Evolutionary conservation across 2,888 invertebrate genomes (phyloP), one percentile per base, ranked within the genome.

Genomic region (Caenorhabditis auriculariae): DNA sequence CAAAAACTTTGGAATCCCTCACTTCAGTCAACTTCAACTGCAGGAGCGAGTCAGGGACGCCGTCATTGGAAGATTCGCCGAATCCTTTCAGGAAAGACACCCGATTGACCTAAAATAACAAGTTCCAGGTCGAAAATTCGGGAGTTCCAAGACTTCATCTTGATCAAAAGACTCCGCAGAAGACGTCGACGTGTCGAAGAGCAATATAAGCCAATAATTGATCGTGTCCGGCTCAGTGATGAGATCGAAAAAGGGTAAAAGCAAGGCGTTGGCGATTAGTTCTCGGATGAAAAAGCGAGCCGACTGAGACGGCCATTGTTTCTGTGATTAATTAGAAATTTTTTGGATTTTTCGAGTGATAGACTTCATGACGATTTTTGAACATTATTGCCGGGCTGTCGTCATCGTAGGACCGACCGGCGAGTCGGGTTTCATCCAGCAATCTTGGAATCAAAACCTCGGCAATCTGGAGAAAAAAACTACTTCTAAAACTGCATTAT

Each of bases 171-270:
- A 35, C n/a, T n/a, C n/a, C n/a, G n/a, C n/a, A n/a, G 44, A 3
- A 23, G 26, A 27, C 37, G 45, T 27, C 49, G 15, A 27, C 24
- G 50, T 51, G 41, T 70, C 71, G 27, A 80, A 68, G 2, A 69
- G 37, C 6, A 68, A 50, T 35, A 75, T 66, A 4, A 78, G 54
- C 37, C 81, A 69, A 19, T 69, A 59, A 49, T 81, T 80, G 41
- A 81, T 62, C 2, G 73, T 76, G 48, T 79, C 78, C 7, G 81
- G 81, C 53, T 80, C 77, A 4, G 81, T 68, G 24, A 76, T 45
- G 43, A 76, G 48, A 44, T 81, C 80, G 28, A 81, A 54, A 5
- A 69, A 44, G 12, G 81, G 81, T 24, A 75, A 47, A 6, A 80
- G 62, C 5, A 79, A 54, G 3, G 70, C 62, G 39, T 75, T 75